Evolutionary conservation across 2,888 invertebrate genomes (phyloP).

Genomic region (Drosophila paramelanica): DNA sequence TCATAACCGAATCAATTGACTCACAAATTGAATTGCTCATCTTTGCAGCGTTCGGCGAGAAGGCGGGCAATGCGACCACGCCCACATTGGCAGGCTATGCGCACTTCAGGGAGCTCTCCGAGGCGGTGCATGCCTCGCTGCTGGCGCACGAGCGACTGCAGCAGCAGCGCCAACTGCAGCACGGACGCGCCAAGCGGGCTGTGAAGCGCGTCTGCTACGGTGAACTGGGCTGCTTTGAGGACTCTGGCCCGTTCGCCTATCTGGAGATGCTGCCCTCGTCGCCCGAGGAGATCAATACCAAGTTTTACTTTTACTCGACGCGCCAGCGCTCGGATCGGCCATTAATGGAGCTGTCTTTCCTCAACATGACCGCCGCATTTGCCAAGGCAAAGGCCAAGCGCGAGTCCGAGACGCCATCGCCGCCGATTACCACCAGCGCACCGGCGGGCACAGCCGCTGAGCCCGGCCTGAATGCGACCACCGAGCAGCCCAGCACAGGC

Average conservation of each 20-base stretch:
- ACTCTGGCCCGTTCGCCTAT: conserved; percentile 95
- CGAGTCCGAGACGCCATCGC: conserved; percentile 39
- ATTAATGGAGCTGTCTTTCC: conserved; percentile 89
- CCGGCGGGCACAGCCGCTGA: conserved; percentile 17
- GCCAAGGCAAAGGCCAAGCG: conserved; percentile 52
- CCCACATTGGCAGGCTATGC: conserved; percentile 31
- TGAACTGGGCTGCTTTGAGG: conserved; percentile 96
- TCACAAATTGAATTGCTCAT: conserved; percentile 13
- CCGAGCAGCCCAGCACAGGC: conserved; percentile 34
- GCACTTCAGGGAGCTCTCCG: conserved; percentile 67
- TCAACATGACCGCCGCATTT: conserved; percentile 90
- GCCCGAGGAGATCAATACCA: conserved; percentile 94
- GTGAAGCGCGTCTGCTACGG: conserved; percentile 94
- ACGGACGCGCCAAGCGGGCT: conserved; percentile 89
- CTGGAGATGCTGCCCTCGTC: conserved; percentile 94
- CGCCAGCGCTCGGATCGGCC: conserved; percentile 89
- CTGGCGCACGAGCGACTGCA: conserved; percentile 58
- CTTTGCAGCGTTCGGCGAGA: conserved; percentile 47
- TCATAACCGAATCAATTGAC: conserved; percentile 7
- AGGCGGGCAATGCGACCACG: conserved; percentile 32
- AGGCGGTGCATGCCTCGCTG: conserved; percentile 73
- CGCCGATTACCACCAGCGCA: conserved; percentile 67
- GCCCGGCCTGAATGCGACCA: conserved; percentile 14
- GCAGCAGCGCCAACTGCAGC: conserved; percentile 49
- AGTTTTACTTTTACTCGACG: conserved; percentile 91